Base-by-base conservation (phyloP, 2,888 invertebrate genomes). In the Standfussiana lucernea region DNA sequence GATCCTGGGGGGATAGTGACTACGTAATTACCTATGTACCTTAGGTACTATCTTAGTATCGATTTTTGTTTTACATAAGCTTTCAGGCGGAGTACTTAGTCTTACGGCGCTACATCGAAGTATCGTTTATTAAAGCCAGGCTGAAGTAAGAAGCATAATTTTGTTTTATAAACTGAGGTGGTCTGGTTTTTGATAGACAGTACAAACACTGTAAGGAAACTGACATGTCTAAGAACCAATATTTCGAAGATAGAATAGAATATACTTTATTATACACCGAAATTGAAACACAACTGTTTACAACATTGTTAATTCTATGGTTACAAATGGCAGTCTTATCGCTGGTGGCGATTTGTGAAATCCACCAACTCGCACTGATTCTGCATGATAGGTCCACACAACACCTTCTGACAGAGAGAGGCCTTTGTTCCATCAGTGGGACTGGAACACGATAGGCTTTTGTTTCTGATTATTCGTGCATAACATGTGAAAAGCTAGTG, bases 11-110 rank as follows among this genome's bases (percentile, higher is more conserved):
- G 77, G 69, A 77, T 82, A 77, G 66, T 70, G 61, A 77, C 61
- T 77, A 77, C 70, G 61, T 77, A 42, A 80, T 71, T 77, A 64
- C 64, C n/a, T 64, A 77, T 42, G 45, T 82, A 62, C 83, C 45
- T 70, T 8, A 47, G 40, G 66, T 77, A 82, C 45, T 70, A 47
- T 56, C 37, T 53, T 35, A 42, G 53, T 71, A 80, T 80, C 83
- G 80, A 80, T 67, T 80, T 82, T 71, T 61, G 61, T 77, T 82
- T 15, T 62, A 82, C 66, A 62, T 82, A 77, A 77, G 69, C 82
- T 75, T 75, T 50, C 56, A 69, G 15, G 56, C 21, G 45, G 24
- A 77, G 61, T 62, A 80, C 82, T 70, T 53, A 56, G 35, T 76
- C 18, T 59, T 42, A 47, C 40, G 40, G n/a, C 53, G 64, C 32